phyloP scores from a whole-genome alignment of 1,140 invertebrate species.

The Caenorhabditis briggsae region DNA sequence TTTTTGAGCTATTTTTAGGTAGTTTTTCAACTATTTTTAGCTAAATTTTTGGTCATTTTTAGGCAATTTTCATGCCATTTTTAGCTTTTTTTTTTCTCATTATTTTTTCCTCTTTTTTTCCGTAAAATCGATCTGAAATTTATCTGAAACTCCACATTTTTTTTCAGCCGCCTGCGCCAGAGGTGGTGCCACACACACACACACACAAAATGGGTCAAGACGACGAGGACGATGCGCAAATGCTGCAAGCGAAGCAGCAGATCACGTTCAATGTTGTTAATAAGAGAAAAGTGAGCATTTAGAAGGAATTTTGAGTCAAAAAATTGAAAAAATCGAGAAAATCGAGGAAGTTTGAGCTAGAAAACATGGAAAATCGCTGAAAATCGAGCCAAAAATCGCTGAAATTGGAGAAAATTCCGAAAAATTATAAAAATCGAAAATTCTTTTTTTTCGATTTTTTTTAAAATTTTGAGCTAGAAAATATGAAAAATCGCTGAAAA shows the following conservation, averaged over 20 bases:
- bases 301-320: neutral
- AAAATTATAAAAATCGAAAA: no score
- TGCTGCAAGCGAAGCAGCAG: conserved; percentile 59
- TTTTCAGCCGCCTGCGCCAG: neutral
- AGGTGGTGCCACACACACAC: no score
- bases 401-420: no score
- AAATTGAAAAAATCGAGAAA: neutral
- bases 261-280: conserved; percentile 56
- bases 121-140: no score
- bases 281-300: conserved; percentile 61
- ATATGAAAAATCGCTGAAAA: neutral
- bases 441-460: no score
- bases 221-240: conserved; percentile 44
- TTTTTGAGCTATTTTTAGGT: no score
- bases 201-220: conserved; percentile 58
- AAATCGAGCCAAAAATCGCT: neutral
- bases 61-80: no score
- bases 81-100: neutral
- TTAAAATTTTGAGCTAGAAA: no score
- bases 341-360: no score
- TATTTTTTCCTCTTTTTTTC: neutral
- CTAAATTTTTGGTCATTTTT: no score
- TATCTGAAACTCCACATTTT: no score
- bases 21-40: no score
- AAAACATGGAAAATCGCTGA: neutral